Percentiles rank a stretch among this genome's conserved stretches.
Evolutionary conservation across 1,140 invertebrate genomes (phyloP).

Genomic region (Doryteuthis pealeii): DNA sequence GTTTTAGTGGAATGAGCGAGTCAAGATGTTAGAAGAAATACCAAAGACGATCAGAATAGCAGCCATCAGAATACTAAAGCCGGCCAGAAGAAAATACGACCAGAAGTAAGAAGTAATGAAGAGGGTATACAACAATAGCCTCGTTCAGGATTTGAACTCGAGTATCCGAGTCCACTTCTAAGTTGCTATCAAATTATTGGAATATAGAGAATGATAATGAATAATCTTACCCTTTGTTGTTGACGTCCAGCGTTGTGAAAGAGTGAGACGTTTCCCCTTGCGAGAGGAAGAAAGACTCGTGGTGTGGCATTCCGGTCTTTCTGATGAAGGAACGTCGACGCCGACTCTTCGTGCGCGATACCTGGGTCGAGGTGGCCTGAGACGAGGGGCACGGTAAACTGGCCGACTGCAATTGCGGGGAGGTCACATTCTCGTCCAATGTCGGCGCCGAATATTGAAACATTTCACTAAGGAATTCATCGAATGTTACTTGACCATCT

Average conservation of each 20-base stretch:
- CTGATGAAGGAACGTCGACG: not conserved
- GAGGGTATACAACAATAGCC: too few relatives aligned
- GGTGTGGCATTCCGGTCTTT: not conserved
- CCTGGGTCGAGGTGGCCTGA: conserved; percentile 24
- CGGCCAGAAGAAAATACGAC: too few relatives aligned
- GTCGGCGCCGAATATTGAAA: conserved; percentile 61
- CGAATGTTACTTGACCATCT: conserved; percentile 70
- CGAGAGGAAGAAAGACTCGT: not conserved
- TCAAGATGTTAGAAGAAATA: too few relatives aligned
- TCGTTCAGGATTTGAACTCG: too few relatives aligned
- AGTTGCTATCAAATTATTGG: too few relatives aligned
- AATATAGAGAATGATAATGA: too few relatives aligned
- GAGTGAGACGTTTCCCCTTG: not conserved
- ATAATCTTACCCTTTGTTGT: conserved; percentile 49
- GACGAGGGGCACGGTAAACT: conserved; percentile 18
- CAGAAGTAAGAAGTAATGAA: too few relatives aligned
- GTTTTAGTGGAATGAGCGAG: too few relatives aligned
- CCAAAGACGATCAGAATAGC: too few relatives aligned
- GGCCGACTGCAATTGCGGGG: conserved; percentile 14
- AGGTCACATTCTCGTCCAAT: not conserved
- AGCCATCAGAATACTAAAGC: too few relatives aligned
- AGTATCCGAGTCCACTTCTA: too few relatives aligned
- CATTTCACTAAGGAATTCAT: conserved; percentile 68
- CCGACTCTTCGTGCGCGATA: not conserved
- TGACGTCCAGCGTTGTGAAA: conserved; percentile 48